Evolutionary conservation across 1,140 invertebrate species (phyloP), one percentile per base, ranked within the genome.

Genomic region (Zaprionus taronus): DNA sequence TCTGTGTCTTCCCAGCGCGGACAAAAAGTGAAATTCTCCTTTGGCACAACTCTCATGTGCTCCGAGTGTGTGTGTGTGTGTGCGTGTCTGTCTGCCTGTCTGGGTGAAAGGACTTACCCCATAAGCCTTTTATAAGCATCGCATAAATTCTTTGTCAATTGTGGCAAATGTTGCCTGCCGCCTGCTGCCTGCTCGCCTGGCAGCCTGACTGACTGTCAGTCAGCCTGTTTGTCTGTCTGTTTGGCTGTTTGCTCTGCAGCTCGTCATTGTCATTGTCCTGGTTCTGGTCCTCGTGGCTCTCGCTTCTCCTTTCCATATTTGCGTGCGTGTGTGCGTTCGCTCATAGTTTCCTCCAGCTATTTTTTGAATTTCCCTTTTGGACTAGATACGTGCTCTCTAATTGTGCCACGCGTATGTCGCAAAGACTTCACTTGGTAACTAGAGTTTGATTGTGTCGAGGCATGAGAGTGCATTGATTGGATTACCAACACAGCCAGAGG

Each of bases 111-210:
- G 74, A 76, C 76, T 84, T 84, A 81, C 75, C 74, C 66, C 53
- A 47, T 79, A 89, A 89, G 84, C 85, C 85, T 81, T 89, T 84
- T 77, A 89, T 90, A 89, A 89, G 72, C 85, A 72, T 79, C 79
- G 79, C 81, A 89, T 89, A 79, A 89, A 89, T 90, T 89, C 84
- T 84, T 84, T 89, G 85, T 89, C 81, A 89, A 89, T 81, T 89
- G 84, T 89, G 84, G 81, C 72, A 89, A 83, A 81, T 89, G 77
- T 75, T 70, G 57, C 56, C 57, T 55, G 62, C 61, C 62, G n/a
- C 26, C 53, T 26, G 26, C n/a, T 31, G n/a, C 26, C 53, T 26
- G 26, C n/a, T 31, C 6, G 61, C 20, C 56, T 62, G 58, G 14
- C 36, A 49, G 70, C 14, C 57, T 38, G 63, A 20, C 44, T 22